Evolutionary conservation across 2,113 vertebrate species (phyloP).

Genomic region (Archilochus colubris): DNA sequence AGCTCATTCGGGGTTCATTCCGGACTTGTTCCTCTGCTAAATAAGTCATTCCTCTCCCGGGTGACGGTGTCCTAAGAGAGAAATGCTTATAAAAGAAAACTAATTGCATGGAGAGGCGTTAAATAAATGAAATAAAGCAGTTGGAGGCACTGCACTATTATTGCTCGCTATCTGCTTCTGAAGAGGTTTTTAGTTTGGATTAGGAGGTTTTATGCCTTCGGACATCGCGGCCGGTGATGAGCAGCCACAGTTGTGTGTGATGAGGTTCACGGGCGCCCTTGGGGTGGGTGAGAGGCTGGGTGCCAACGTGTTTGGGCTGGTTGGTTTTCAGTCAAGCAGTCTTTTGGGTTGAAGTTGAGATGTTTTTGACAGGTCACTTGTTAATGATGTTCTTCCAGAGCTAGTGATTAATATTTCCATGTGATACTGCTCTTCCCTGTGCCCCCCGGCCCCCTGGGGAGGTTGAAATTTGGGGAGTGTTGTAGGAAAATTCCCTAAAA

Average conservation of each 20-base stretch:
- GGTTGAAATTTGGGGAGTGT: not conserved
- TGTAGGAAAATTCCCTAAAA: not conserved
- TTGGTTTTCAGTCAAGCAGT: not conserved
- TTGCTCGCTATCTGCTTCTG: constrained; percentile 2
- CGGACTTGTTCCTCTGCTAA: constrained; percentile 54
- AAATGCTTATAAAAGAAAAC: constrained; percentile 61
- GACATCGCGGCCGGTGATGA: not conserved
- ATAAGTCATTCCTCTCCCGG: constrained; percentile 56
- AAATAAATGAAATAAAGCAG: constrained; percentile 55
- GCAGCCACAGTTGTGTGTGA: not conserved
- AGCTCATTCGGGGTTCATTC: constrained; percentile 72
- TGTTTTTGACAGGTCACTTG: not conserved
- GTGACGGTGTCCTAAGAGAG: constrained; percentile 50
- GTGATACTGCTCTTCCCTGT: fast-evolving
- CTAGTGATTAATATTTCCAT: fast-evolving
- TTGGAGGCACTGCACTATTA: not conserved
- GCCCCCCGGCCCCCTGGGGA: not conserved
- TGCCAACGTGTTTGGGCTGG: no score
- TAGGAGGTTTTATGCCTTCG: not conserved
- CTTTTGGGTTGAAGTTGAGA: not conserved
- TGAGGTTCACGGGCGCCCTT: not conserved
- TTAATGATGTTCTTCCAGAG: not conserved
- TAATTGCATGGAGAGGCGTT: constrained; percentile 64
- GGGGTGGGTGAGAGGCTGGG: not conserved
- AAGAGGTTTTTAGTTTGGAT: constrained; percentile 1